Evolutionary conservation across 2,113 vertebrate genomes (phyloP).

Genomic region (Leucosticte australis): DNA sequence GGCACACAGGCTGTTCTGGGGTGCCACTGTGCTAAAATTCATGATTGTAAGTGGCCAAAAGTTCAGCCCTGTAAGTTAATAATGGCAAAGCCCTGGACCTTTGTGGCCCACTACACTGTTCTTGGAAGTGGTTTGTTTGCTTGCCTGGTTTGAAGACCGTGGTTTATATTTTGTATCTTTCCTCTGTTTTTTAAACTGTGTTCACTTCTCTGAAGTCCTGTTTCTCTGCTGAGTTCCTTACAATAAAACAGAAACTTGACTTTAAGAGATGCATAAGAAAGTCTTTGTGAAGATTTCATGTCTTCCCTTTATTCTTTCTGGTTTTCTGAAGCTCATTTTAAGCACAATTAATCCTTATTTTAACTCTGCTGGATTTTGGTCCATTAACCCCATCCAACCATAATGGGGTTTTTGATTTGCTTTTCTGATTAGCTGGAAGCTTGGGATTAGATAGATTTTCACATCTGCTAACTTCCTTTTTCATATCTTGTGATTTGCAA

Average conservation of each 20-base stretch:
- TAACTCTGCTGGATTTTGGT: neutral
- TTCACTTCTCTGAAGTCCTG: neutral
- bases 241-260: neutral
- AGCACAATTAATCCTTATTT: neutral
- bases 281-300: neutral
- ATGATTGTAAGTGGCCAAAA: neutral
- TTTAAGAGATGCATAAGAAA: neutral
- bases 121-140: conserved; percentile 10
- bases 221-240: neutral
- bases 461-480: conserved; percentile 38
- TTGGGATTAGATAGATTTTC: neutral
- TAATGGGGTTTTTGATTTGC: neutral
- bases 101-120: neutral
- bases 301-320: neutral
- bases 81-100: neutral
- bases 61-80: neutral
- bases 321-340: neutral
- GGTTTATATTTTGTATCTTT: neutral
- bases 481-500: conserved; percentile 13
- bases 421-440: neutral
- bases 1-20: neutral
- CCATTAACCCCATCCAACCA: neutral
- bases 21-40: neutral
- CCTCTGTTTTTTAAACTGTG: neutral
- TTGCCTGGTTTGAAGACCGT: neutral